Evolutionary conservation across 1,140 invertebrate genomes (phyloP).

Genomic region (Drosophila willistoni): DNA sequence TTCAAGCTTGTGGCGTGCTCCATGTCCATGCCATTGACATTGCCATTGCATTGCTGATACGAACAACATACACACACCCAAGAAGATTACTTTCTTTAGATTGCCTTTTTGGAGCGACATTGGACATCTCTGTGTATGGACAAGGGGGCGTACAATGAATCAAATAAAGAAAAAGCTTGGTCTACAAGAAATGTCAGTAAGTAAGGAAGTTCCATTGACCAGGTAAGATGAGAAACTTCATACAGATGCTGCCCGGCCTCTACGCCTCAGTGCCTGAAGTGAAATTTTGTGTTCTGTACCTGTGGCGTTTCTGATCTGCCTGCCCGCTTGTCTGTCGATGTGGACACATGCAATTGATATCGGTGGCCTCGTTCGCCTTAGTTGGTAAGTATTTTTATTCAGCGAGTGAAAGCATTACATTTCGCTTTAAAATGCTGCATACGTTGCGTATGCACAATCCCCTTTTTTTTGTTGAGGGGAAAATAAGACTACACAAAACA

Average conservation of each 20-base stretch:
- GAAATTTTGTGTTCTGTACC: slow-evolving; percentile 34
- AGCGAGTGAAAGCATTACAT: slow-evolving; percentile 78
- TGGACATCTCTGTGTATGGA: slow-evolving; percentile 56
- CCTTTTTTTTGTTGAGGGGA: not conserved
- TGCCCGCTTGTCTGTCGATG: not conserved
- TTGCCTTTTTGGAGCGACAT: slow-evolving; percentile 60
- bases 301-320: not conserved
- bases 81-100: slow-evolving; percentile 69
- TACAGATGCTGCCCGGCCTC: slow-evolving; percentile 44
- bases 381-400: slow-evolving; percentile 57
- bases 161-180: slow-evolving; percentile 5
- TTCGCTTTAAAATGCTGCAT: slow-evolving; percentile 52
- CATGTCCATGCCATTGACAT: slow-evolving; percentile 48
- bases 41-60: slow-evolving; percentile 6
- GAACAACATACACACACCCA: slow-evolving; percentile 15
- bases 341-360: slow-evolving; percentile 77
- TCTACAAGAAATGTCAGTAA: not conserved
- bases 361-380: slow-evolving; percentile 68
- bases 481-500: slow-evolving; percentile 42
- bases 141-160: slow-evolving; percentile 20
- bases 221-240: slow-evolving; percentile 1
- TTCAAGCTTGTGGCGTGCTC: slow-evolving; percentile 58
- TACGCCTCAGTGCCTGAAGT: slow-evolving; percentile 46
- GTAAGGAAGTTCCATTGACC: not conserved
- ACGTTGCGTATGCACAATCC: slow-evolving; percentile 70